Base-by-base conservation (phyloP, 2,888 invertebrate genomes). In the Yponomeuta evonymella region DNA sequence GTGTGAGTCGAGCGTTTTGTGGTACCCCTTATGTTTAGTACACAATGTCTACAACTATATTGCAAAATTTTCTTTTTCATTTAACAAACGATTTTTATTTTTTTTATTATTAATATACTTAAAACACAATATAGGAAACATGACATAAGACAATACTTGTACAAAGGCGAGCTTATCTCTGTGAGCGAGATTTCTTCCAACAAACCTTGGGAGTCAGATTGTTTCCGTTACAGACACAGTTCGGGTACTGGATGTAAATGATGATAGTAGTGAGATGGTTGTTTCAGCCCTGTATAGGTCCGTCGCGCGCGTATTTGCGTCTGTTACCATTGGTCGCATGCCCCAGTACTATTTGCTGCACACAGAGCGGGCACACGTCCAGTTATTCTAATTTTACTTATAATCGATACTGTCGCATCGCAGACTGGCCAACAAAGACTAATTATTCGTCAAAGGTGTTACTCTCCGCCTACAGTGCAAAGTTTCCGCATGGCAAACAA, bases 361-460 rank as follows among this genome's bases (percentile, higher is more conserved):
- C 85, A 80, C 79, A 80, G 81, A 81, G 81, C 89, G 91, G 91
- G 91, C 92, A 92, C 83, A 80, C 89, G 91, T 90, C 92, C 91
- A 92, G 91, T 91, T 90, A 89, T 89, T 91, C 92, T 92, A 92
- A 91, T 87, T 92, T 90, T 91, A 92, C 84, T 83, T 88, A 90
- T 89, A 90, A 91, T 92, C 91, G 91, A 92, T 90, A 89, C 85
- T 85, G 86, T 81, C 85, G 86, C 87, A 87, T 86, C 85, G 86
- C 78, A 82, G 83, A 81, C 87, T 88, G 83, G 83, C 85, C 86
- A 84, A 86, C 87, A 85, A 86, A 88, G 84, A 86, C 83, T 67
- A 36, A 81, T 83, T 80, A 80, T 80, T 82, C 79, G 79, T 85
- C 84, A 84, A 84, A 84, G 80, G 79, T 83, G 81, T 79, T 75